A percentile compares a stretch with the other conserved stretches of the same genome.
Conservation (phyloP, 2,888 invertebrate genomes). For the Scaptomyza polygonia region DNA sequence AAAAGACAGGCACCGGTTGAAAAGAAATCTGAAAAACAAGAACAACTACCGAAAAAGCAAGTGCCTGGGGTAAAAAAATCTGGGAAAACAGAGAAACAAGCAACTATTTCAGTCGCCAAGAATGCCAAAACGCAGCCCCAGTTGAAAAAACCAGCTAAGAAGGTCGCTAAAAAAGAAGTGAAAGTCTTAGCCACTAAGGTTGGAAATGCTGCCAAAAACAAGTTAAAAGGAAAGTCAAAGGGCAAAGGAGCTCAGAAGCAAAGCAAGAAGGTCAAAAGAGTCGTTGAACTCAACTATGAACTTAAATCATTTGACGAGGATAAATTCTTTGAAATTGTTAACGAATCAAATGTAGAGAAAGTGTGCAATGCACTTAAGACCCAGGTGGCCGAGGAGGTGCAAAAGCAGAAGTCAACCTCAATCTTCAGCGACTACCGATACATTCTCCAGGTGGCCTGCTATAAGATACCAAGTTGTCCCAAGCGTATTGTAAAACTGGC, state of each 20-base stretch:
- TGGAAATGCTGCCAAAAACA: constrained; percentile 5
- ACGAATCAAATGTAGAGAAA: constrained; percentile 66
- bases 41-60: constrained; percentile 3
- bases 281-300: constrained; percentile 51
- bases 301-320: constrained; percentile 75
- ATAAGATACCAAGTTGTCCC: constrained; percentile 88
- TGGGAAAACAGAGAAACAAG: neutral
- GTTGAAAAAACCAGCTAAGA: constrained; percentile 10
- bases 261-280: constrained; percentile 29
- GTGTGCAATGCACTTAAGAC: constrained; percentile 73
- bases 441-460: constrained; percentile 83
- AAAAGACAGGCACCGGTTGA: neutral
- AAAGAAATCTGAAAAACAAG: constrained; percentile 14
- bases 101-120: neutral
- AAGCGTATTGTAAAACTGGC: constrained; percentile 87
- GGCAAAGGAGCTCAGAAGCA: constrained; percentile 3
- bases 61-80: neutral
- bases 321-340: constrained; percentile 72
- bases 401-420: constrained; percentile 68
- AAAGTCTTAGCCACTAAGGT: constrained; percentile 27
- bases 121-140: constrained; percentile 12
- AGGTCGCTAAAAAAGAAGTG: constrained; percentile 12
- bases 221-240: constrained; percentile 4
- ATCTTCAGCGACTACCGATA: constrained; percentile 82
- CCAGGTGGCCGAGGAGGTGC: constrained; percentile 69